Conservation (phyloP, 2,113 vertebrate genomes). For the Ammodytes dubius region DNA sequence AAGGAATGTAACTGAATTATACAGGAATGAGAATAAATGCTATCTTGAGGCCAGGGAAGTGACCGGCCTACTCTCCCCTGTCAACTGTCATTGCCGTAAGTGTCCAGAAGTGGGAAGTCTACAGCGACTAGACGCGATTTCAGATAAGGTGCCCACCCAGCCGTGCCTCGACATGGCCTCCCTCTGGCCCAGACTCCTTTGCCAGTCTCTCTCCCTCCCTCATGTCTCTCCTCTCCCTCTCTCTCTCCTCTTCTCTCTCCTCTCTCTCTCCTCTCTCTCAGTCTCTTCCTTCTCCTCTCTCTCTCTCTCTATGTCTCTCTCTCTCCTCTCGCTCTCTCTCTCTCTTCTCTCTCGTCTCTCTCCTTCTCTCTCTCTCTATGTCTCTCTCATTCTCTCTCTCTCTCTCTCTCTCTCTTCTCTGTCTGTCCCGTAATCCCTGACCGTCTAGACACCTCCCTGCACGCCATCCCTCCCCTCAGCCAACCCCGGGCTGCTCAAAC, state of each 20-base stretch:
- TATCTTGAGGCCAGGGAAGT: conserved; percentile 55
- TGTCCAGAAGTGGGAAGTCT: conserved; percentile 62
- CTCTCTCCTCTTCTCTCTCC: too few relatives aligned
- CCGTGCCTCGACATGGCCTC: conserved; percentile 71
- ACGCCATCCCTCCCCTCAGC: conserved; percentile 63
- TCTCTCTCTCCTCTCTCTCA: too few relatives aligned
- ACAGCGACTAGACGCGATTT: conserved; percentile 68
- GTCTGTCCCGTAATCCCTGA: conserved; percentile 69
- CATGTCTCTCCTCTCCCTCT: too few relatives aligned
- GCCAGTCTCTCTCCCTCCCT: conserved; percentile 59
- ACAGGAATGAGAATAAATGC: conserved; percentile 53
- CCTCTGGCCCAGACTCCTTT: conserved; percentile 69
- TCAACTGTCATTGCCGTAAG: conserved; percentile 78
- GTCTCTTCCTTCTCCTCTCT: too few relatives aligned
- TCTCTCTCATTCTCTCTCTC: conserved; percentile 28
- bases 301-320: too few relatives aligned
- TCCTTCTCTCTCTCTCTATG: conserved; percentile 22
- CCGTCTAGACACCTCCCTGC: conserved; percentile 70
- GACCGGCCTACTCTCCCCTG: conserved; percentile 56
- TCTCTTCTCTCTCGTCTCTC: too few relatives aligned
- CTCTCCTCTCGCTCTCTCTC: too few relatives aligned
- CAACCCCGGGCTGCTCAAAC: conserved; percentile 41
- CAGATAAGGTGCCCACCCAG: conserved; percentile 76
- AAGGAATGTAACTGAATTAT: conserved; percentile 41
- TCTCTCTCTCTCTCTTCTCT: conserved; percentile 56